These are phyloP conservation scores for Pogonus chalceus DNA, from an alignment of 1,140 invertebrate species.

Conservation along the genomic window DNA sequence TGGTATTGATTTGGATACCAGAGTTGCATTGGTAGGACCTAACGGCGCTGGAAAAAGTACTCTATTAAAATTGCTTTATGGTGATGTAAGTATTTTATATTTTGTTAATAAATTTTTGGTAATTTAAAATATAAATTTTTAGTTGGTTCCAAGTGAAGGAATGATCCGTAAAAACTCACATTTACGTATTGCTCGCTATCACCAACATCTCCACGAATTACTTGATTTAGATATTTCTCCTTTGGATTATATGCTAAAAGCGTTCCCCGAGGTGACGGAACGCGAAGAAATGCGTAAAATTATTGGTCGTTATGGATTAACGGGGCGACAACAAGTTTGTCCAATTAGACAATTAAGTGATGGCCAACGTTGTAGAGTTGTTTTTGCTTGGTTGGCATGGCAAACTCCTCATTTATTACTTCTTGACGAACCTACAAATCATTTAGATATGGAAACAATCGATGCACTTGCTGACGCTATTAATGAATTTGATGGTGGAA, in stretches of 20 bases:
- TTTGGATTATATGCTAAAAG: constrained; percentile 96
- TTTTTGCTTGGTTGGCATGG: constrained; percentile 96
- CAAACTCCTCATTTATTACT: constrained; percentile 89
- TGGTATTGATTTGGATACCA: constrained; percentile 96
- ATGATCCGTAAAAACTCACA: constrained; percentile 98
- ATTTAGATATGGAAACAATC: constrained; percentile 98
- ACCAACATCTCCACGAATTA: constrained; percentile 96
- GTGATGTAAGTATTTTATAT: constrained; percentile 58
- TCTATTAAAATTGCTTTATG: constrained; percentile 88
- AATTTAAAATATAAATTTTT: constrained; percentile 23
- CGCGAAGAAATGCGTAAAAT: constrained; percentile 99
- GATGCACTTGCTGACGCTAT: constrained; percentile 96
- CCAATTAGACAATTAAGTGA: constrained; percentile 96
- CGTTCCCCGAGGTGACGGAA: constrained; percentile 95
- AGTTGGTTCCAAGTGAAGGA: constrained; percentile 87
- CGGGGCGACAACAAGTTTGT: constrained; percentile 89
- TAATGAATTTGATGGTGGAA: constrained; percentile 95
- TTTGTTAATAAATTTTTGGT: constrained; percentile 5
- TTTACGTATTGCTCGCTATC: constrained; percentile 92
- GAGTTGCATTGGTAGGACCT: constrained; percentile 94
- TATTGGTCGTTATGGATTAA: constrained; percentile 93
- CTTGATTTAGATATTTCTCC: constrained; percentile 91
- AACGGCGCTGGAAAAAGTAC: constrained; percentile 99
- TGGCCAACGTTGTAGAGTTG: constrained; percentile 95
- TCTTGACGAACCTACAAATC: constrained; percentile 97